phyloP scores from a whole-genome alignment of 2,113 vertebrate genomes.

The Chauna torquata region DNA sequence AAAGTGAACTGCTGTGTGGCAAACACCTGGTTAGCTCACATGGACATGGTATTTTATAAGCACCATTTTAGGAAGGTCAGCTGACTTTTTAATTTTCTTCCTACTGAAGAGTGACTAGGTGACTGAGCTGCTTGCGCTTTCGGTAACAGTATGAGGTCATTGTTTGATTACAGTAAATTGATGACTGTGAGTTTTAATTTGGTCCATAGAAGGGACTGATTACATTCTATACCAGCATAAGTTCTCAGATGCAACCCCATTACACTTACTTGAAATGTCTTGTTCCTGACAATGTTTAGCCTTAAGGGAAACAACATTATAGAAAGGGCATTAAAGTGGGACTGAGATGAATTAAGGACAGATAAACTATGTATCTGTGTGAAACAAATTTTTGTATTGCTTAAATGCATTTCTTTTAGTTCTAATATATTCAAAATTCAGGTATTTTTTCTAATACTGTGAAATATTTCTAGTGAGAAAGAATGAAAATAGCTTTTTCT shows the following conservation, averaged over 20 bases:
- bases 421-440: neutral
- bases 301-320: neutral
- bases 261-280: neutral
- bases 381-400: neutral
- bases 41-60: neutral
- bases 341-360: neutral
- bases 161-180: neutral
- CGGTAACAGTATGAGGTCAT: neutral
- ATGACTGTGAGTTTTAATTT: neutral
- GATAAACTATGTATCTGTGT: neutral
- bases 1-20: neutral
- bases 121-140: neutral
- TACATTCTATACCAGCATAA: neutral
- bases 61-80: neutral
- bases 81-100: rapidly evolving
- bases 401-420: neutral
- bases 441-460: neutral
- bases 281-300: neutral
- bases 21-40: neutral
- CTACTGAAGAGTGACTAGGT: neutral
- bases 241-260: neutral
- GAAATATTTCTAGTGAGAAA: neutral
- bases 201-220: neutral
- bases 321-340: neutral
- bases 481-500: neutral